Evolutionary conservation across 2,888 invertebrate genomes (phyloP), one percentile per base, ranked within the genome.

Genomic region (Cantharis nigra): DNA sequence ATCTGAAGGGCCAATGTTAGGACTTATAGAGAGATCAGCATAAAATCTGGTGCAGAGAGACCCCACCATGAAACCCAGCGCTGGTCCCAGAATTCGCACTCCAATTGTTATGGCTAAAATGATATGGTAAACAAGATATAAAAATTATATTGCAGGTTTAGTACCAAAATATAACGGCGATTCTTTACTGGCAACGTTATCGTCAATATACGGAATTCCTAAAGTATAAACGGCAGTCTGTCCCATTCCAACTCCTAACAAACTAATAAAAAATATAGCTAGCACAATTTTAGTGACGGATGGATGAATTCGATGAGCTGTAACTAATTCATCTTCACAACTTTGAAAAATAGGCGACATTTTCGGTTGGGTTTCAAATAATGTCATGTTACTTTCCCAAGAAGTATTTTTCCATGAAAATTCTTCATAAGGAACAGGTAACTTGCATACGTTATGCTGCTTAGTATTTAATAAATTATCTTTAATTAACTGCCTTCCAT

Each of bases 161-260:
- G 33, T 49, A 95, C 96, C 95, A 90, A 97, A 96, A 89, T 97
- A 97, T 82, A 97, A 91, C 26, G 97, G 97, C 77, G 97, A 97
- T 88, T 97, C 97, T 84, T 95, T 92, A 89, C 95, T 96, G 84
- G 96, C 96, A 77, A 97, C 97, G 88, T 97, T 97, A 88, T 97
- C 97, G 84, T 97, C 97, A 81, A 97, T 96, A 87, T 96, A 97
- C 4, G 97, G 97, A 84, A 97, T 97, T 16, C 97, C 97, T 64
- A 97, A 91, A 18, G 97, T 97, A 83, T 96, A 95, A 75, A 97
- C 96, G 13, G 97, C 96, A 0, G 97, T 97, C 89, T 97, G 97
- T 0, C 97, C 97, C 89, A 97, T 94, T 71, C 97, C 97, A 63
- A 97, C 96, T 77, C 96, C 95, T 72, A 97, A 90, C 82, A 97